These are phyloP conservation scores for Drosophila testacea DNA, from an alignment of 2,888 invertebrate genomes.

Conservation along the genomic window DNA sequence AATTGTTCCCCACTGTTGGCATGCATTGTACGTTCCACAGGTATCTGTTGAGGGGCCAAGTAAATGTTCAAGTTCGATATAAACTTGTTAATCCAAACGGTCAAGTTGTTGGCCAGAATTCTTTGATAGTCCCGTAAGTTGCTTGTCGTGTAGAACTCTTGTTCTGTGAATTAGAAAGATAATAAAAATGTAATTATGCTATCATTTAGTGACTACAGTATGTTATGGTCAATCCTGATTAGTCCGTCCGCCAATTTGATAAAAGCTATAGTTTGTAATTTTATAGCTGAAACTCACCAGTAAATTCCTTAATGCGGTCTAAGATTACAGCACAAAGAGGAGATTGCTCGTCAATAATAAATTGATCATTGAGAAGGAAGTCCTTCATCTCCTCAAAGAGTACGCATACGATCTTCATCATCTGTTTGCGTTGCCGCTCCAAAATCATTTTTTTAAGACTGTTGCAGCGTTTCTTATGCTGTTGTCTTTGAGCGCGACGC, in stretches of 20 bases:
- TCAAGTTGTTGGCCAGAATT: conserved; percentile 81
- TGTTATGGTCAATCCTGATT: too few species aligned
- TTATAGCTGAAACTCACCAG: conserved; percentile 59
- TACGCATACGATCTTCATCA: conserved; percentile 78
- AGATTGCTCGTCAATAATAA: conserved; percentile 75
- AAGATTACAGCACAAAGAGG: conserved; percentile 75
- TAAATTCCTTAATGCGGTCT: conserved; percentile 77
- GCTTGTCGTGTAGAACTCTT: conserved; percentile 79
- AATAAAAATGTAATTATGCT: background rate
- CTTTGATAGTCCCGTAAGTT: conserved; percentile 80
- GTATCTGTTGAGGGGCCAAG: conserved; percentile 54
- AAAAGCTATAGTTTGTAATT: too few species aligned
- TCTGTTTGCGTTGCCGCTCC: conserved; percentile 71
- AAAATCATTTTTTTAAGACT: conserved; percentile 72
- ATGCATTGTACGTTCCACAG: conserved; percentile 44
- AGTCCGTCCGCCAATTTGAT: too few species aligned
- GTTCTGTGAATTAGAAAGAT: conserved; percentile 57
- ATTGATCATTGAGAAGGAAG: conserved; percentile 81
- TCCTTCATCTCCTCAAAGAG: conserved; percentile 83
- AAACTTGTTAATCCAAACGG: conserved; percentile 84
- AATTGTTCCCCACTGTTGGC: conserved; percentile 62
- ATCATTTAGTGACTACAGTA: background rate
- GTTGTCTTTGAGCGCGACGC: conserved; percentile 55
- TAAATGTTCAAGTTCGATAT: conserved; percentile 82
- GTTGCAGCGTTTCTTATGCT: conserved; percentile 67